A percentile compares a stretch with the other conserved stretches of the same genome.
Evolutionary conservation across 2,888 invertebrate genomes (phyloP).

Genomic region (Oxytorus armatus): DNA sequence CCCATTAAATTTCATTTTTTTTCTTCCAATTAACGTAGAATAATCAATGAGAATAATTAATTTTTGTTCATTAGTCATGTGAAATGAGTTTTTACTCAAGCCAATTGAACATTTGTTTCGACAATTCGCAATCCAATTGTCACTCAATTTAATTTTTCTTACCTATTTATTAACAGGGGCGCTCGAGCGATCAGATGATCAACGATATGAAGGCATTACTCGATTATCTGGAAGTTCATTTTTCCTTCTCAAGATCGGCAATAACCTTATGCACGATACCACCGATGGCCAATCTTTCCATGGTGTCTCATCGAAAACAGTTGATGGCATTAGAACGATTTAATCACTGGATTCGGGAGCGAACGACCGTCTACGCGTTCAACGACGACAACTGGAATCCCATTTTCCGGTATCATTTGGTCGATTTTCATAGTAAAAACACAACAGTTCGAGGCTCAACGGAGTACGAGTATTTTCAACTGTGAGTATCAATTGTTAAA

Average conservation of each 20-base stretch:
- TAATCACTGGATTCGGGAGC: conserved; percentile 71
- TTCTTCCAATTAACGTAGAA: no score
- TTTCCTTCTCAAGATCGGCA: conserved; percentile 70
- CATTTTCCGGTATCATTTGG: conserved; percentile 65
- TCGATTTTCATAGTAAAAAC: conserved; percentile 71
- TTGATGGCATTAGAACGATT: conserved; percentile 66
- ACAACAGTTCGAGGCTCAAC: conserved; percentile 64
- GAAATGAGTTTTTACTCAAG: no score
- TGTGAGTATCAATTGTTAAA: conserved; percentile 66
- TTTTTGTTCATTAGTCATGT: background rate
- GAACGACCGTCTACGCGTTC: conserved; percentile 57
- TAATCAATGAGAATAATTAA: no score
- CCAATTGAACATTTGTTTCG: conserved; percentile 68
- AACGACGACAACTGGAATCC: conserved; percentile 58
- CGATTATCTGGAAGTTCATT: conserved; percentile 67
- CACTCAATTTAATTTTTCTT: no score
- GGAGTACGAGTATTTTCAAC: conserved; percentile 73
- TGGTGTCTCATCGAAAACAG: conserved; percentile 19
- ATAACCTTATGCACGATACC: conserved; percentile 78
- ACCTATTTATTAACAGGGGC: no score
- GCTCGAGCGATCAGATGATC: conserved; percentile 68
- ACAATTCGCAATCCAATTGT: no score
- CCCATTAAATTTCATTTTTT: no score
- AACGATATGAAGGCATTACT: conserved; percentile 72
- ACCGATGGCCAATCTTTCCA: conserved; percentile 75